These are phyloP conservation scores for Bubo blakistoni DNA, from an alignment of 2,113 vertebrate genomes.

Conservation along the genomic window DNA sequence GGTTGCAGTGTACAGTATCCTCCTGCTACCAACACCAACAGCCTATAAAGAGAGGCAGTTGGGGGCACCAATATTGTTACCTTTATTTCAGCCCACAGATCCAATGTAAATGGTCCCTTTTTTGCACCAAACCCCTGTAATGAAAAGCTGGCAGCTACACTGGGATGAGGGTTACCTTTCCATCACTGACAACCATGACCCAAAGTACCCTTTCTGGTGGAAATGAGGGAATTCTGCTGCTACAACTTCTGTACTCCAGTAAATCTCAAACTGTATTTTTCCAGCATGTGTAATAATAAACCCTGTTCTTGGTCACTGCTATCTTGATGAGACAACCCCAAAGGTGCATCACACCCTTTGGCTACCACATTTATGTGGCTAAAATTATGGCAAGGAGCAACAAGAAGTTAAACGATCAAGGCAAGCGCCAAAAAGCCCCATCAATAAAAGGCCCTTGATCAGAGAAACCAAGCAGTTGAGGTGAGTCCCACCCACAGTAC, in stretches of 20 bases:
- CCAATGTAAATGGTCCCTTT: background rate
- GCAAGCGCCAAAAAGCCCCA: background rate
- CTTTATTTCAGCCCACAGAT: background rate
- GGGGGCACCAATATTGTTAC: background rate
- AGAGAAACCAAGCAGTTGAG: background rate
- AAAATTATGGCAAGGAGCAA: background rate
- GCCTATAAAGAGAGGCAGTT: background rate
- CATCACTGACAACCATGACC: background rate
- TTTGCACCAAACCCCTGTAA: background rate
- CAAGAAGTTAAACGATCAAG: accelerated
- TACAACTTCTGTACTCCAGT: background rate
- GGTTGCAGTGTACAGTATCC: background rate
- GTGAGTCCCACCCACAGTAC: background rate
- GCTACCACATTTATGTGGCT: background rate
- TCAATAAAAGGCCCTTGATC: background rate
- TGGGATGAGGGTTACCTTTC: background rate
- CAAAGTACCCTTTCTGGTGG: background rate
- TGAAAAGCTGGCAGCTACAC: background rate
- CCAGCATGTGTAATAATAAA: background rate
- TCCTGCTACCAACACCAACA: background rate
- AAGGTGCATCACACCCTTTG: background rate
- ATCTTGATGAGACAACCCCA: background rate
- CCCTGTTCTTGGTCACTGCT: accelerated
- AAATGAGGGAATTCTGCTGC: background rate
- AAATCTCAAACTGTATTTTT: background rate